These are phyloP conservation scores for Sciurus niger DNA, from an alignment of 2,113 vertebrate genomes.

Conservation along the genomic window DNA sequence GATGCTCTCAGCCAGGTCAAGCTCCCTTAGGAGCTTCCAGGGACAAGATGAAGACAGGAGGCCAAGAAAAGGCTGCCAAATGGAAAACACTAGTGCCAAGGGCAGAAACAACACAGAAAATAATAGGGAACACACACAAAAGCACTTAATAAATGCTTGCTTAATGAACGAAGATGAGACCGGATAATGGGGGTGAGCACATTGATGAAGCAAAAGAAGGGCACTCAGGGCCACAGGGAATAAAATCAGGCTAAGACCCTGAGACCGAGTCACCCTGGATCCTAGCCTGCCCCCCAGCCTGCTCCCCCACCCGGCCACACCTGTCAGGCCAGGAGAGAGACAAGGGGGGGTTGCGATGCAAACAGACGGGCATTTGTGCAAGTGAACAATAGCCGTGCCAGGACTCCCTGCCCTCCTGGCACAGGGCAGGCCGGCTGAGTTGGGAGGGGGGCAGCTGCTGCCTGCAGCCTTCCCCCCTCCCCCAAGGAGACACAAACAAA, in stretches of 20 bases:
- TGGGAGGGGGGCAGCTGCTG: conserved; percentile 80
- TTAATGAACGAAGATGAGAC: conserved; percentile 33
- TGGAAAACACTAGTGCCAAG: neutral
- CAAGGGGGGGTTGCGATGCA: neutral
- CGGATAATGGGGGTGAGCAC: neutral
- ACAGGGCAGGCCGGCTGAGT: conserved; percentile 79
- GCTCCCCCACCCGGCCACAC: conserved; percentile 72
- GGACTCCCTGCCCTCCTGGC: conserved; percentile 85
- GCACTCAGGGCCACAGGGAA: neutral
- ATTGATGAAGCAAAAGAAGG: neutral
- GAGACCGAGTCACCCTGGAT: conserved; percentile 42
- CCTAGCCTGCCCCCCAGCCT: neutral
- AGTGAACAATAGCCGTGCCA: conserved; percentile 82
- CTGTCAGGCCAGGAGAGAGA: conserved; percentile 80
- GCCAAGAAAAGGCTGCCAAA: neutral
- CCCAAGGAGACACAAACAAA: conserved; percentile 77
- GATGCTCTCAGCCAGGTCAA: neutral
- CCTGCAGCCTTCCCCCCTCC: conserved; percentile 43
- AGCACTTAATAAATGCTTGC: conserved; percentile 59
- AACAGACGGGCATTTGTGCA: conserved; percentile 83
- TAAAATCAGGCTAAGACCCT: neutral
- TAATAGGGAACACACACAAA: conserved; percentile 50
- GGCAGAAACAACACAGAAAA: conserved; percentile 48
- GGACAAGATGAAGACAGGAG: neutral
- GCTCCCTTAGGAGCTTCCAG: neutral